Evolutionary conservation across 2,113 vertebrate species (phyloP), one percentile per base, ranked within the genome.

Genomic region (Macaca mulatta): DNA sequence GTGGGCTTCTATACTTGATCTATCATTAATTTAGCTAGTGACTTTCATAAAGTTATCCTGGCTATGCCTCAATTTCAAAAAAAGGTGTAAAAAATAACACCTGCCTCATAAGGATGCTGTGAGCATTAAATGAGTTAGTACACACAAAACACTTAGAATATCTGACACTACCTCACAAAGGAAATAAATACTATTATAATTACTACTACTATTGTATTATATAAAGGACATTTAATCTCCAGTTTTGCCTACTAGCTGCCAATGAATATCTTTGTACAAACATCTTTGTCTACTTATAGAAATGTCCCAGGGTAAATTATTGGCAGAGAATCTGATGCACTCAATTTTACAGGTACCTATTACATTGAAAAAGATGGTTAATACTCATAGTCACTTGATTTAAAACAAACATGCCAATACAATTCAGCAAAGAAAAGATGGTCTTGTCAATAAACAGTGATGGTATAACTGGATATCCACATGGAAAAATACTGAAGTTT

Each of bases 361-460:
- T 35, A 20, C 43, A 86, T 59, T 61, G 14, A 25, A 80, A 86
- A 92, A 57, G 35, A 85, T 48, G 23, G 12, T 38, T 55, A 84
- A 70, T 13, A 79, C 23, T 4, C 23, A 72, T 0, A 79, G 40
- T 85, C 23, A 86, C 32, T 45, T 86, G 40, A 84, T 86, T 59
- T 86, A 80, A 95, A 95, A 79, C 18, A 86, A 78, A 95, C 35
- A 64, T 69, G 82, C 20, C 59, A 90, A n/a, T 38, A 85, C 38
- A 85, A 90, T 11, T 74, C 40, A 89, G 38, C 25, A 57, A 93
- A 93, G 27, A 69, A 74, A 75, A 45, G 23, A 70, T 70, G 11
- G 30, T 61, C 17, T 48, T 74, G 82, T 94, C 50, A 79, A 79
- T 61, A 91, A 79, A 91, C 9, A 23, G 25, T 38, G 35, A 61